phyloP scores from a whole-genome alignment of 2,888 invertebrate genomes.

The Drosophila phalerata region DNA sequence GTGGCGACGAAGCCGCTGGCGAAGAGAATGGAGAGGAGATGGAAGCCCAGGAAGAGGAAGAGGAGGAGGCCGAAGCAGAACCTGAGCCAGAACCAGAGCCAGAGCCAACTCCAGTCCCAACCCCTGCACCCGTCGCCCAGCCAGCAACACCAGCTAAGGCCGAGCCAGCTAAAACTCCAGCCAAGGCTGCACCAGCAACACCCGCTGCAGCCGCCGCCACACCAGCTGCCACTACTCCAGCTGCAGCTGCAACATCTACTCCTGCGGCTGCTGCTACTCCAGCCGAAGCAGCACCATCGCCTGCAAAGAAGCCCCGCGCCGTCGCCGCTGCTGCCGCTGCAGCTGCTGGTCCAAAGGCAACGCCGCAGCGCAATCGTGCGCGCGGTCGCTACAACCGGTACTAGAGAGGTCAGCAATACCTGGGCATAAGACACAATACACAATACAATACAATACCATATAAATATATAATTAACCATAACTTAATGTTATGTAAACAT shows the following conservation, averaged over 20 bases:
- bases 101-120: constrained; percentile 61
- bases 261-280: constrained; percentile 35
- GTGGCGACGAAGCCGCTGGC: constrained; percentile 60
- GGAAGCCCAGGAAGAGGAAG: constrained; percentile 77
- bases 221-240: constrained; percentile 85
- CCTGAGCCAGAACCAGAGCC: constrained; percentile 64
- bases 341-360: constrained; percentile 81
- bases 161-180: constrained; percentile 61
- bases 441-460: not conserved
- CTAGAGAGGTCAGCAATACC: constrained; percentile 54
- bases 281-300: constrained; percentile 42
- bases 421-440: constrained; percentile 57
- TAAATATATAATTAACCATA: constrained; percentile 23
- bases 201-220: constrained; percentile 80
- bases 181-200: constrained; percentile 62
- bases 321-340: constrained; percentile 21
- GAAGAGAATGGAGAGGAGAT: constrained; percentile 77
- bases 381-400: constrained; percentile 85
- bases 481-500: constrained; percentile 28
- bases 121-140: constrained; percentile 52
- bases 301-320: constrained; percentile 6
- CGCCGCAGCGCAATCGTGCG: constrained; percentile 84
- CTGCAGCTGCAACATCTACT: constrained; percentile 45
- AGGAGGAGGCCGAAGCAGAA: constrained; percentile 64
- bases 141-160: constrained; percentile 67